A percentile compares a stretch with the other conserved stretches of the same genome.
phyloP scores from a whole-genome alignment of 2,797 vertebrate species.

The Thripadectes ignobilis region DNA sequence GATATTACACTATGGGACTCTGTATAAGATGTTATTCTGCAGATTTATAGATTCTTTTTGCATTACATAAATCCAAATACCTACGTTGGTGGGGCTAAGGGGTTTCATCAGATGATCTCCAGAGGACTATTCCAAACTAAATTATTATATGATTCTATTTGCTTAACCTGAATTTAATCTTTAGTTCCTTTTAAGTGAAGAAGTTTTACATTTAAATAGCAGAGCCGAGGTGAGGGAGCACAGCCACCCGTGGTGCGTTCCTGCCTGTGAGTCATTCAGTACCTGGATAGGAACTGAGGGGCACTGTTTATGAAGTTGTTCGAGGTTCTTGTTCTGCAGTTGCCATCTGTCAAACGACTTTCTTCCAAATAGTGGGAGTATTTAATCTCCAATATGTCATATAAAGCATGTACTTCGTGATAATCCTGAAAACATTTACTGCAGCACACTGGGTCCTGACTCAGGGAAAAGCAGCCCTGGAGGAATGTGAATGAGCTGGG shows the following conservation, averaged over 20 bases:
- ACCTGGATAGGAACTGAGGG: background rate
- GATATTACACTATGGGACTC: background rate
- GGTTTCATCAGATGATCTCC: background rate
- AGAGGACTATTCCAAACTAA: background rate
- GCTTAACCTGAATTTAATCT: background rate
- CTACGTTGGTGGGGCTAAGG: background rate
- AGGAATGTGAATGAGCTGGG: background rate
- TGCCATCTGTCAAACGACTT: background rate
- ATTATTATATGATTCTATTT: background rate
- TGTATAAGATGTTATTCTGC: background rate
- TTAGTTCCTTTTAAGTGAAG: background rate
- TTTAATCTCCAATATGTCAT: background rate
- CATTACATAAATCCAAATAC: background rate
- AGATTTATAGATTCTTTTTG: background rate
- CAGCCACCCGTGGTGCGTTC: accelerated
- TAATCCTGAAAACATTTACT: background rate
- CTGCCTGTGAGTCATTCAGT: background rate
- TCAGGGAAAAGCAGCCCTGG: background rate
- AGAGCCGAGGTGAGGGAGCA: background rate
- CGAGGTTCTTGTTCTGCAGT: background rate
- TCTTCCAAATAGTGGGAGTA: background rate
- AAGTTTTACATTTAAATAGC: background rate
- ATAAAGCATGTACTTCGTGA: background rate
- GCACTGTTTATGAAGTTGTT: background rate
- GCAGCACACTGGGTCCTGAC: background rate